Evolutionary conservation across 1,140 invertebrate species (phyloP).

Genomic region (Metaphire vulgaris): DNA sequence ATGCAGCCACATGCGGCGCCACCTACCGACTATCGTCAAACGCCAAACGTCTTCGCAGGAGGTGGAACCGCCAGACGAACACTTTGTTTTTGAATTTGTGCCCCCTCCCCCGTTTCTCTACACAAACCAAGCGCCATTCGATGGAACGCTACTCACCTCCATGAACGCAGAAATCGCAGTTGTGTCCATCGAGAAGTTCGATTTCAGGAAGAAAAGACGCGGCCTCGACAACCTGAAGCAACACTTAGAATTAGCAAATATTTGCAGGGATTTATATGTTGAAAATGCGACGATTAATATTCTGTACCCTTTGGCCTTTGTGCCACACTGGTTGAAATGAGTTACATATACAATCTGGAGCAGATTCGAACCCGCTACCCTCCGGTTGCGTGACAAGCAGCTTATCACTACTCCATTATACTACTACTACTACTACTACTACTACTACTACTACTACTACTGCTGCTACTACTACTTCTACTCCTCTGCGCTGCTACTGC

Average conservation of each 20-base stretch:
- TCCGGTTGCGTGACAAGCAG: background rate
- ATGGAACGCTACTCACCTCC: constrained; percentile 59
- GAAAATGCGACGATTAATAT: background rate
- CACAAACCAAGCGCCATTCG: background rate
- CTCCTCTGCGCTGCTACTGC: constrained; percentile 8
- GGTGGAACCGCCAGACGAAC: no score
- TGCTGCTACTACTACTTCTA: no score
- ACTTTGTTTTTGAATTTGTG: no score
- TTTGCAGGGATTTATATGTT: background rate
- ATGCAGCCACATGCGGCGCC: background rate
- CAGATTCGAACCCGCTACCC: background rate
- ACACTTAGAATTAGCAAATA: no score
- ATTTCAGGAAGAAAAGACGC: constrained; percentile 92
- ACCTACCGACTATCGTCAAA: no score
- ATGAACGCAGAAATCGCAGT: constrained; percentile 96
- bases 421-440: constrained; percentile 3
- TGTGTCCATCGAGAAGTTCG: constrained; percentile 86
- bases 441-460: background rate
- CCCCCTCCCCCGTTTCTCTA: background rate
- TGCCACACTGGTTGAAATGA: no score
- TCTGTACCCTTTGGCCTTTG: background rate
- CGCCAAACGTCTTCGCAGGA: no score
- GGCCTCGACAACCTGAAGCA: constrained; percentile 70
- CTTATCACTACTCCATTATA: constrained; percentile 11
- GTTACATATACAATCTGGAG: background rate